A percentile compares a stretch with the other conserved stretches of the same genome.
Evolutionary conservation across 2,888 invertebrate species (phyloP).

Genomic region (Gonocerus acuteangulatus): DNA sequence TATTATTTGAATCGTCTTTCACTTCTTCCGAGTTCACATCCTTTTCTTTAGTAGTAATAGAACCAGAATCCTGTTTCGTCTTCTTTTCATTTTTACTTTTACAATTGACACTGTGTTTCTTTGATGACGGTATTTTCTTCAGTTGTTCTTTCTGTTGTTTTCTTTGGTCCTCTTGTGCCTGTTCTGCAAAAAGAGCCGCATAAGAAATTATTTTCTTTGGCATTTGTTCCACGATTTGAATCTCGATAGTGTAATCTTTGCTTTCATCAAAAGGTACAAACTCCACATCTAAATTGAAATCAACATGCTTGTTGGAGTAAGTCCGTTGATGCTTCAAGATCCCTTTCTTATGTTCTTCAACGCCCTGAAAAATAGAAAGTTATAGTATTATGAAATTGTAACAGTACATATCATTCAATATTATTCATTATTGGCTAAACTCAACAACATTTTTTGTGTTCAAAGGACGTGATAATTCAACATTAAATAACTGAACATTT

Average conservation of each 20-base stretch:
- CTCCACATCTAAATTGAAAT: slow-evolving; percentile 29
- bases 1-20: not conserved
- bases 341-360: slow-evolving; percentile 19
- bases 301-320: slow-evolving; percentile 31
- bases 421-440: too few relatives aligned
- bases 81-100: not conserved
- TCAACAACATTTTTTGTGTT: too few relatives aligned
- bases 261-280: slow-evolving; percentile 31
- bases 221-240: slow-evolving; percentile 31
- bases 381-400: too few relatives aligned
- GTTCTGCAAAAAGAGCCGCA: slow-evolving; percentile 28
- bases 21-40: not conserved
- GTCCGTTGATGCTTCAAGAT: slow-evolving; percentile 31
- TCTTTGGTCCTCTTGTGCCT: slow-evolving; percentile 27
- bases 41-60: too few relatives aligned
- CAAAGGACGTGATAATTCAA: too few relatives aligned
- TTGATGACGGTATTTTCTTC: not conserved
- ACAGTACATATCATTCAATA: too few relatives aligned
- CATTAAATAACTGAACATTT: too few relatives aligned
- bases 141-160: slow-evolving; percentile 25
- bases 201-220: slow-evolving; percentile 31
- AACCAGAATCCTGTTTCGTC: not conserved
- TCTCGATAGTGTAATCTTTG: slow-evolving; percentile 33
- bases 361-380: slow-evolving; percentile 8
- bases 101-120: not conserved